Conservation (phyloP, 2,113 vertebrate species). For the Lophochroa leadbeateri region DNA sequence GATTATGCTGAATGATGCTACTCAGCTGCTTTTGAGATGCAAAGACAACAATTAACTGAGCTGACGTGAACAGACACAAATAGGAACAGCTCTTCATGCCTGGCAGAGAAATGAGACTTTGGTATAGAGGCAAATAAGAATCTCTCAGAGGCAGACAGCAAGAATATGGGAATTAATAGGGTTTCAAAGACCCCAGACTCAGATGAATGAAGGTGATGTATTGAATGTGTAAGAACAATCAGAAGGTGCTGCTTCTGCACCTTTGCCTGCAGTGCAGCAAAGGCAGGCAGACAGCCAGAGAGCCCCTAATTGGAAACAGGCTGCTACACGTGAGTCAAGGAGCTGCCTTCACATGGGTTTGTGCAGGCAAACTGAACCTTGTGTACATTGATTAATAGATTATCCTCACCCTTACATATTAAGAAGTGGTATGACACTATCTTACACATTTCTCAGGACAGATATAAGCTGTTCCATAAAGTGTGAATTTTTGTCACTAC, state of each 20-base stretch:
- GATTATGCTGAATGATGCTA: not conserved
- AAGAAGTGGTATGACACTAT: not conserved
- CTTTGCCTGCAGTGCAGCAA: not conserved
- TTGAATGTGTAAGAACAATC: not conserved
- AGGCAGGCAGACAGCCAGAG: not conserved
- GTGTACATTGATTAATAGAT: not conserved
- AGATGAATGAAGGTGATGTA: not conserved
- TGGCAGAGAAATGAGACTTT: not conserved
- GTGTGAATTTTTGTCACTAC: not conserved
- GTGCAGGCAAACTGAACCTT: not conserved
- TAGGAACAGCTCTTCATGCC: not conserved
- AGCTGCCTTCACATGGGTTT: not conserved
- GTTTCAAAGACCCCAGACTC: not conserved
- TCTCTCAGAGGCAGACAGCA: not conserved
- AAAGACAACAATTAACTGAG: constrained; percentile 17
- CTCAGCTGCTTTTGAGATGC: constrained; percentile 8
- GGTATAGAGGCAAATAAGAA: not conserved
- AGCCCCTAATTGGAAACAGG: not conserved
- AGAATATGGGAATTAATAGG: not conserved
- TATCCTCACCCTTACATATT: not conserved
- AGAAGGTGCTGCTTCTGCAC: not conserved
- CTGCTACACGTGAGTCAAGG: not conserved
- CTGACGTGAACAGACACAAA: not conserved
- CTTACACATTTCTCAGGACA: not conserved
- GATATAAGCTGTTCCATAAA: not conserved